These are phyloP conservation scores for Lagocephalus sceleratus DNA, from an alignment of 2,797 vertebrate species.

Conservation along the genomic window DNA sequence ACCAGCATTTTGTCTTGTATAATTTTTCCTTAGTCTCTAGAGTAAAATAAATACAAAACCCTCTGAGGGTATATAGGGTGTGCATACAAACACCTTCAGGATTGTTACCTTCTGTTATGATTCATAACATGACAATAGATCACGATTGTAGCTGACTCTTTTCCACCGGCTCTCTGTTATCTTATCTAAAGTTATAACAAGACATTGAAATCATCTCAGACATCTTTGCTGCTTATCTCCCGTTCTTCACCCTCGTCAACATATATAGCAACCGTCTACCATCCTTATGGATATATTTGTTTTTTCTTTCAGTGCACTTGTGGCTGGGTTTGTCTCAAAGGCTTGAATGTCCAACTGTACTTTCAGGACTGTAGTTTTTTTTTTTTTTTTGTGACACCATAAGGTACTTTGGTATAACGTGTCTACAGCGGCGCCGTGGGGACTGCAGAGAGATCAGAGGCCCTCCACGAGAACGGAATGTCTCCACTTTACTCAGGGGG, in stretches of 20 bases:
- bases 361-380: slow-evolving; percentile 8
- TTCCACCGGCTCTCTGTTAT: slow-evolving; percentile 39
- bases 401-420: slow-evolving; percentile 53
- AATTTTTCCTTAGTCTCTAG: slow-evolving; percentile 1
- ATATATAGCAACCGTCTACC: too few species aligned
- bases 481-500: slow-evolving; percentile 55
- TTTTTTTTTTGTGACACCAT: slow-evolving; percentile 12
- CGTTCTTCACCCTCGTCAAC: neutral
- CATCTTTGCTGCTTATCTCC: neutral
- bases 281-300: slow-evolving; percentile 7
- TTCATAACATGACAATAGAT: slow-evolving; percentile 1
- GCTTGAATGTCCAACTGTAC: slow-evolving; percentile 24
- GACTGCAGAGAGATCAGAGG: slow-evolving; percentile 26
- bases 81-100: slow-evolving; percentile 7
- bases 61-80: slow-evolving; percentile 21
- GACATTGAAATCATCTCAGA: neutral
- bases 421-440: slow-evolving; percentile 16
- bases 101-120: slow-evolving; percentile 17
- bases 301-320: slow-evolving; percentile 51
- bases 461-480: slow-evolving; percentile 66
- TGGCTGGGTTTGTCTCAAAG: slow-evolving; percentile 40
- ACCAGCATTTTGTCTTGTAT: slow-evolving; percentile 9
- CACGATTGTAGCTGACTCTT: slow-evolving; percentile 17
- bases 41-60: slow-evolving; percentile 39
- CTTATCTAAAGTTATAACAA: slow-evolving; percentile 6